Conservation (phyloP, 2,888 invertebrate genomes). For the Rotaria macrura region DNA sequence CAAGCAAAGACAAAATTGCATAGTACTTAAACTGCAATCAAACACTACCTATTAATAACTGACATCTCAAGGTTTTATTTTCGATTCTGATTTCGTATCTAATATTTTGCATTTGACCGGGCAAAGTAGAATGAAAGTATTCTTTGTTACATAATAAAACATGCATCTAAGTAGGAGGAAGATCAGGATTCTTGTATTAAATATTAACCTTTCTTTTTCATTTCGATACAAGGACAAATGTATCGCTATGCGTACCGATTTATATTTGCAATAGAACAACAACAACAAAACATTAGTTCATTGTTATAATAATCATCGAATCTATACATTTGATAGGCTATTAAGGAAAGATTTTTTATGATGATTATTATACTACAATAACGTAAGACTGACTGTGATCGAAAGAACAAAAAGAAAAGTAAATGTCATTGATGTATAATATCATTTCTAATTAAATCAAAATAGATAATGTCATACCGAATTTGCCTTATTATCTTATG, state of each 20-base stretch:
- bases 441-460: too few relatives aligned
- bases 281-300: not conserved
- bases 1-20: too few relatives aligned
- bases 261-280: not conserved
- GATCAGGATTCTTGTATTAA: not conserved
- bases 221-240: not conserved
- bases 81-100: too few relatives aligned
- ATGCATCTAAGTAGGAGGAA: not conserved
- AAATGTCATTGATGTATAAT: too few relatives aligned
- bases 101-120: too few relatives aligned
- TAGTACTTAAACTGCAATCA: too few relatives aligned
- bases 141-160: not conserved
- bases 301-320: not conserved
- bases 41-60: too few relatives aligned
- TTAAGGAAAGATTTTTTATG: not conserved
- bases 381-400: not conserved
- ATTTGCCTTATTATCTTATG: not conserved
- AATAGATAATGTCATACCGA: not conserved
- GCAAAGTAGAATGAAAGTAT: not conserved
- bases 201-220: not conserved
- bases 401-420: not conserved
- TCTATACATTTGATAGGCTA: not conserved
- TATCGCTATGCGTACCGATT: not conserved
- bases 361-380: not conserved
- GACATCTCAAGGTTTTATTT: too few relatives aligned